These are phyloP conservation scores for Mastomys natalensis DNA, from an alignment of 2,113 vertebrate genomes.

Conservation along the genomic window DNA sequence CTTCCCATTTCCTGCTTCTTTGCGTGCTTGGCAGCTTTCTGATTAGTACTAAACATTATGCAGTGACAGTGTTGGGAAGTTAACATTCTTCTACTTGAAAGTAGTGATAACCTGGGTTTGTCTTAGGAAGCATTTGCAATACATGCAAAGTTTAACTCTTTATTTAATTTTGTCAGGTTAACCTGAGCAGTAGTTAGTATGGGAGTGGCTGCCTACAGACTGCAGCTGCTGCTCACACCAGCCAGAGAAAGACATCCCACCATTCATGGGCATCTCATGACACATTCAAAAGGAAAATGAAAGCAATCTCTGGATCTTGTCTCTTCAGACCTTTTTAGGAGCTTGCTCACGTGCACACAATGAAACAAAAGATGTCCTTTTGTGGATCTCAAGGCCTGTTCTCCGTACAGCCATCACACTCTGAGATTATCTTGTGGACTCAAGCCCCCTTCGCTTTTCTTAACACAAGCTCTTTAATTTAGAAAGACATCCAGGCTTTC, in stretches of 20 bases:
- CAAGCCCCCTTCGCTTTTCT: neutral
- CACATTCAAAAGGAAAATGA: neutral
- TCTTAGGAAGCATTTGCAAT: conserved; percentile 5
- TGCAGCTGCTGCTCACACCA: too few relatives aligned
- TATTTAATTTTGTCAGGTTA: neutral
- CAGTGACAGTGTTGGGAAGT: neutral
- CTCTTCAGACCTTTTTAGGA: neutral
- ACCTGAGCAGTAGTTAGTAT: neutral
- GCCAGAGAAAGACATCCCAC: neutral
- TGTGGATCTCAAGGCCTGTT: neutral
- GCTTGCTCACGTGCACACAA: neutral
- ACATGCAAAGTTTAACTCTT: neutral
- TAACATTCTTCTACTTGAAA: neutral
- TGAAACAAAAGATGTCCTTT: neutral
- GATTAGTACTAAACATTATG: neutral
- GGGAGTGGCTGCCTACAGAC: neutral
- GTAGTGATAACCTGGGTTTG: neutral
- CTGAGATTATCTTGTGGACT: neutral
- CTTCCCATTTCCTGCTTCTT: neutral
- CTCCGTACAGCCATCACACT: neutral
- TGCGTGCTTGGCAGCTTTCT: neutral
- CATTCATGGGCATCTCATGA: neutral
- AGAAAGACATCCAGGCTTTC: neutral
- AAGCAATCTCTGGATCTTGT: neutral
- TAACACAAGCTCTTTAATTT: neutral